Conservation (phyloP, 2,888 invertebrate species). For the Melipona bicolor region DNA sequence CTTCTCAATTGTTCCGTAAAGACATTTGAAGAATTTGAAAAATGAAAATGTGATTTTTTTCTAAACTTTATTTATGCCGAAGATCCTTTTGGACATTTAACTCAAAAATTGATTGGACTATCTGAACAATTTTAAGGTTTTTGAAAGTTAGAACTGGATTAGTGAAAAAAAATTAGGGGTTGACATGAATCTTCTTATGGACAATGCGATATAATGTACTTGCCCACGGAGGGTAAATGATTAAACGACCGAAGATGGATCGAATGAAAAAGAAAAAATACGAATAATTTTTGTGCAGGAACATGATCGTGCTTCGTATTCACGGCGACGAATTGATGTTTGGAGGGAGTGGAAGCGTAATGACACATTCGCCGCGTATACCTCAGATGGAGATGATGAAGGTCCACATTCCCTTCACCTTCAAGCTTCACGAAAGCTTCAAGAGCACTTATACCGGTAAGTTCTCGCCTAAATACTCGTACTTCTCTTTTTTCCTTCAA, state of each 20-base stretch:
- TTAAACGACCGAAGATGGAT: not conserved
- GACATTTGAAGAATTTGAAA: too few species aligned
- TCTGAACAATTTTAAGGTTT: too few species aligned
- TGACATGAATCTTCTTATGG: too few species aligned
- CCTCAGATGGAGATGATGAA: constrained; percentile 93
- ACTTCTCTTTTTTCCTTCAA: not conserved
- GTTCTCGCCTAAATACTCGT: constrained; percentile 56
- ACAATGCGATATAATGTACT: too few species aligned
- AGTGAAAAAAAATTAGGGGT: too few species aligned
- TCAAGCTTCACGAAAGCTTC: constrained; percentile 90
- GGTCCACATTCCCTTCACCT: constrained; percentile 93
- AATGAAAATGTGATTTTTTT: too few species aligned
- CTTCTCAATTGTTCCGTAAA: too few species aligned
- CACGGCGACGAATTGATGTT: constrained; percentile 89
- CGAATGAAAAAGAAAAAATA: constrained; percentile 20
- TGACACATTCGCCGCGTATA: constrained; percentile 87
- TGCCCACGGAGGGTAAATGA: too few species aligned
- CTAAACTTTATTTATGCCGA: too few species aligned
- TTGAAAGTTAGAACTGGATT: too few species aligned
- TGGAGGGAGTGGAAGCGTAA: constrained; percentile 85
- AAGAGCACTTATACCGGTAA: constrained; percentile 90
- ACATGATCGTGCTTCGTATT: constrained; percentile 91
- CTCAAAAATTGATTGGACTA: too few species aligned
- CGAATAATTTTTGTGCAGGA: constrained; percentile 85
- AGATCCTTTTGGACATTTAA: too few species aligned